Percentiles rank a stretch among this genome's conserved stretches.
phyloP scores from a whole-genome alignment of 1,140 invertebrate species.

The Neuroterus valhalla region DNA sequence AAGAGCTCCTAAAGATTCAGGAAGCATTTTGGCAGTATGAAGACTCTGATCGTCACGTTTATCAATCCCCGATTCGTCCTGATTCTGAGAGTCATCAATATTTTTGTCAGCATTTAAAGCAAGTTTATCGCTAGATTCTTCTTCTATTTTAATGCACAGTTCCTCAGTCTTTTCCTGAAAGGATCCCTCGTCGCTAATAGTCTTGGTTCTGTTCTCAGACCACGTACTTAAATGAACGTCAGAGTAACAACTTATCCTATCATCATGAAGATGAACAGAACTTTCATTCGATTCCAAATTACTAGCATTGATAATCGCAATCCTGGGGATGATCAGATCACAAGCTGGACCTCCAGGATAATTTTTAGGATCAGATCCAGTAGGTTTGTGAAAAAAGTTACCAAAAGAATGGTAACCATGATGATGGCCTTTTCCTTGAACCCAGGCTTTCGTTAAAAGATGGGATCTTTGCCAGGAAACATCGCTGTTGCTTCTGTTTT shows the following conservation, averaged over 20 bases:
- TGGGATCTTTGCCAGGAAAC: constrained; percentile 67
- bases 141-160: constrained; percentile 48
- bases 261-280: constrained; percentile 65
- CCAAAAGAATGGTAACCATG: constrained; percentile 56
- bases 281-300: constrained; percentile 71
- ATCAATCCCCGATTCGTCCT: background rate
- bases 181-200: constrained; percentile 61
- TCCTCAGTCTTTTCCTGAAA: constrained; percentile 62
- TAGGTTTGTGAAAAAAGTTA: constrained; percentile 7
- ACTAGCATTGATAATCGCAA: constrained; percentile 72
- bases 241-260: constrained; percentile 51
- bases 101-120: constrained; percentile 21
- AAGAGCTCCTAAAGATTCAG: background rate
- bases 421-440: constrained; percentile 50
- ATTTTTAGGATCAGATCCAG: background rate
- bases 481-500: constrained; percentile 67
- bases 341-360: constrained; percentile 32
- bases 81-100: background rate
- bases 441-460: constrained; percentile 57
- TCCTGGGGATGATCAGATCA: constrained; percentile 65
- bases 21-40: background rate
- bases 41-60: background rate
- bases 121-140: constrained; percentile 50
- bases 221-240: constrained; percentile 56
- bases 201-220: constrained; percentile 61